A percentile compares a stretch with the other conserved stretches of the same genome.
Evolutionary conservation across 2,797 vertebrate species (phyloP).

Genomic region (Saguinus oedipus): DNA sequence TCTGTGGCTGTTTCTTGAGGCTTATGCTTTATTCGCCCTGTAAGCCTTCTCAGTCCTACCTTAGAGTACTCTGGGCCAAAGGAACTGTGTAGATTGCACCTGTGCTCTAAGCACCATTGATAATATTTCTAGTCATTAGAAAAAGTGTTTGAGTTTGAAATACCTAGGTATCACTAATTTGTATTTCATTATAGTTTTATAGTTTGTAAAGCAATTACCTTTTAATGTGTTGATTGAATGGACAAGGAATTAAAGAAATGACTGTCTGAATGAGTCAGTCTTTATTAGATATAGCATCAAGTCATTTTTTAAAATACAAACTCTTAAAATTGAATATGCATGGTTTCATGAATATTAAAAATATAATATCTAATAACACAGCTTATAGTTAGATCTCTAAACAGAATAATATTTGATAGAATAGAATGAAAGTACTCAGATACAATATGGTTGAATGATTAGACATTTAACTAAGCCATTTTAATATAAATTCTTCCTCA

Average conservation of each 20-base stretch:
- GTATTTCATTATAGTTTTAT: not conserved
- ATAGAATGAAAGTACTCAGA: not conserved
- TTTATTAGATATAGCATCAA: not conserved
- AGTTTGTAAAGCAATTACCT: not conserved
- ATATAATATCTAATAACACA: not conserved
- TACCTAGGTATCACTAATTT: not conserved
- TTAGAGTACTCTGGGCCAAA: not conserved
- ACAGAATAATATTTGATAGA: not conserved
- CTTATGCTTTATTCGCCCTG: not conserved
- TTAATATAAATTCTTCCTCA: not conserved
- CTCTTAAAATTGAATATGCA: not conserved
- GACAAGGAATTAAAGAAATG: not conserved
- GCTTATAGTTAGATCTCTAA: not conserved
- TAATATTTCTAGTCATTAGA: not conserved
- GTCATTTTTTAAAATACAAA: not conserved
- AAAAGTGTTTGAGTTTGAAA: not conserved
- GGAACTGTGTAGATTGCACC: not conserved
- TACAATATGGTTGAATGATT: not conserved
- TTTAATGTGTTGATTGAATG: not conserved
- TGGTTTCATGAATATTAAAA: not conserved
- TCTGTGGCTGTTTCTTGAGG: not conserved
- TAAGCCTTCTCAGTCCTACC: not conserved
- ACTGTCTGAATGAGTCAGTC: not conserved
- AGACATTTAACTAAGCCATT: not conserved
- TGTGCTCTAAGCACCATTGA: not conserved